These are phyloP conservation scores for Acronicta leporina DNA, from an alignment of 2,888 invertebrate species.

Conservation along the genomic window DNA sequence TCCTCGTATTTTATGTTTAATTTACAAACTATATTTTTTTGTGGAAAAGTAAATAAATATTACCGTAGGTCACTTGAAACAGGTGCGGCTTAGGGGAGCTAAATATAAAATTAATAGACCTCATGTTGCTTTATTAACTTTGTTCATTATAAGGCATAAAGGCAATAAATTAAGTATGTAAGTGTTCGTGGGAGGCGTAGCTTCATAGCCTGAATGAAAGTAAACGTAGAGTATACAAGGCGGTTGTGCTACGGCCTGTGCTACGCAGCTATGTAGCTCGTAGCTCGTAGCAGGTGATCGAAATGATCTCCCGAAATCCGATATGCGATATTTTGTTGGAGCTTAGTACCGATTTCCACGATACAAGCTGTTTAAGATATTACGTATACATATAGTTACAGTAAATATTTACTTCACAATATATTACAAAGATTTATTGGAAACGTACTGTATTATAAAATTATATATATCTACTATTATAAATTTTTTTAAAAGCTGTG, in stretches of 20 bases:
- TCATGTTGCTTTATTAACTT: conserved; percentile 13
- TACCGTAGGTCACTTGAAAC: too few relatives aligned
- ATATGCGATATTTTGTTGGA: not conserved
- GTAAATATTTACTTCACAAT: too few relatives aligned
- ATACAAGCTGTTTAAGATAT: too few relatives aligned
- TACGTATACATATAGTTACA: too few relatives aligned
- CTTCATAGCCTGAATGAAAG: conserved; percentile 3
- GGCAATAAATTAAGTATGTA: conserved; percentile 13
- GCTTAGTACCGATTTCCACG: too few relatives aligned
- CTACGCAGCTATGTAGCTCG: not conserved
- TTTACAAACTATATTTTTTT: too few relatives aligned
- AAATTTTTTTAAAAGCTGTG: too few relatives aligned
- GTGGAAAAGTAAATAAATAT: too few relatives aligned
- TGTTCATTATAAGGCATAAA: conserved; percentile 13
- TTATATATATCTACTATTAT: too few relatives aligned
- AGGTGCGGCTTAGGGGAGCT: not conserved
- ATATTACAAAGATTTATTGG: too few relatives aligned
- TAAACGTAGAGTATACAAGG: not conserved
- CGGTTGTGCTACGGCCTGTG: not conserved
- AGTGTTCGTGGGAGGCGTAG: conserved; percentile 16
- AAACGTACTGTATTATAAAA: too few relatives aligned
- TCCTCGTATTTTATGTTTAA: too few relatives aligned
- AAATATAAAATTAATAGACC: not conserved
- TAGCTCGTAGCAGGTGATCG: not conserved
- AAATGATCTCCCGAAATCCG: not conserved